Base-by-base conservation (phyloP, 2,797 vertebrate species). In the Adelosebastes latens region DNA sequence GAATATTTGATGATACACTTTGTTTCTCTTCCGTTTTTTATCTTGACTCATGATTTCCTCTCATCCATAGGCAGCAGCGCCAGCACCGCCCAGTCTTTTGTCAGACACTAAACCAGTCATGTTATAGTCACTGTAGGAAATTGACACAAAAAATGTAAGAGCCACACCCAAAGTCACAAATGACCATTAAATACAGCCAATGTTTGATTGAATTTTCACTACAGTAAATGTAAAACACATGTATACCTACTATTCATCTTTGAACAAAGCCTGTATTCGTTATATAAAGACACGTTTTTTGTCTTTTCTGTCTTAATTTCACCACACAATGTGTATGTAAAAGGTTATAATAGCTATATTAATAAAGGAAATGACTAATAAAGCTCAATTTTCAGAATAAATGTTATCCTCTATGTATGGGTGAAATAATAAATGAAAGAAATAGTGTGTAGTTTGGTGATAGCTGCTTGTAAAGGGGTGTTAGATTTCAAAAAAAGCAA, bases 161-260 rank as follows among this genome's bases (percentile, higher is more conserved):
- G 91, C 94, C 93, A 93, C 94, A 93, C 94, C 94, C 94, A 88
- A 79, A 81, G 68, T 89, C 75, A 84, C 82, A 92, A 87, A 91
- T 91, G 82, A 81, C 81, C 76, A 89, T 93, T 91, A 88, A 92
- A 89, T 84, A 32, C 34, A 85, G 81, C 80, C 88, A 86, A 63
- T 72, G 80, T 68, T 31, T 85, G 84, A 91, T 91, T 92, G 87
- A 88, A 88, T 91, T n/a, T n/a, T n/a, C n/a, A 31, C 24, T 72
- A 22, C 29, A 52, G 71, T 32, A 68, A 85, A 89, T 85, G 64
- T 88, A 82, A 90, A 92, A 91, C 84, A 86, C 58, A 85, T 86
- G 79, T 82, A 78, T 49, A 76, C 29, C 25, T 42, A 24, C 8
- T 63, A 9, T 1, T 42, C 29, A 34, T 34, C 8, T 42, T 60